Evolutionary conservation across 1,140 invertebrate genomes (phyloP), one percentile per base, ranked within the genome.

Genomic region (Drosophila bifasciata): DNA sequence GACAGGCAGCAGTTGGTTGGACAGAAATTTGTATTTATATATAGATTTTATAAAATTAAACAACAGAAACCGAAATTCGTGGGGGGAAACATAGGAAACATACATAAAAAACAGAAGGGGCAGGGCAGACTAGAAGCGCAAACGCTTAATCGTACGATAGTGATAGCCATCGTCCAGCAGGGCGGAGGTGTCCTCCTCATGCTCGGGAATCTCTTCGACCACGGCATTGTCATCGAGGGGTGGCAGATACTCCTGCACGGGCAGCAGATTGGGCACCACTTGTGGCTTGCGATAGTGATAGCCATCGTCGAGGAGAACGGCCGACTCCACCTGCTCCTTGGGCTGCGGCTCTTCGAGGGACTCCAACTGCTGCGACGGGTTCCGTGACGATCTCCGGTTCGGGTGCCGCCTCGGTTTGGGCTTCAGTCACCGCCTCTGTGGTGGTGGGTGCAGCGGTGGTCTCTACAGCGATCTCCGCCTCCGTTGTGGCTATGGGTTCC

Each of bases 111-210:
- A 13, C 36, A 16, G 2, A 7, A 0, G 17, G 8, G 8, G 15
- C 1, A 36, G 32, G 9, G 3, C 32, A 36, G 56, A 61, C 43
- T 69, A 85, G 58, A 70, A 59, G 7, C 83, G 78, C 41, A 88
- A 61, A 32, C 81, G 69, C 49, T 76, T 69, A 6, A 89, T 68
- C 0, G 78, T 60, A 11, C 86, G 86, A 61, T 89, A 89, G 55
- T 90, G 86, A 48, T 90, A 90, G 28, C 86, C 86, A 90, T 90
- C 86, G 16, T 90, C 86, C n/a, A 73, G 41, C 7, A 90, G 52
- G 1, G 78, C 76, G 3, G 75, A 67, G 1, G 77, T 69, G 15
- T 89, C 77, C 13, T 79, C 80, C 1, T 79, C 76, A 41, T 71
- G 69, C 15, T 79, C 48, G 46, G 83, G 83, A 28, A 71, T 25